Evolutionary conservation across 1,140 invertebrate genomes (phyloP), one percentile per base, ranked within the genome.

Genomic region (Acromyrmex charruanus): DNA sequence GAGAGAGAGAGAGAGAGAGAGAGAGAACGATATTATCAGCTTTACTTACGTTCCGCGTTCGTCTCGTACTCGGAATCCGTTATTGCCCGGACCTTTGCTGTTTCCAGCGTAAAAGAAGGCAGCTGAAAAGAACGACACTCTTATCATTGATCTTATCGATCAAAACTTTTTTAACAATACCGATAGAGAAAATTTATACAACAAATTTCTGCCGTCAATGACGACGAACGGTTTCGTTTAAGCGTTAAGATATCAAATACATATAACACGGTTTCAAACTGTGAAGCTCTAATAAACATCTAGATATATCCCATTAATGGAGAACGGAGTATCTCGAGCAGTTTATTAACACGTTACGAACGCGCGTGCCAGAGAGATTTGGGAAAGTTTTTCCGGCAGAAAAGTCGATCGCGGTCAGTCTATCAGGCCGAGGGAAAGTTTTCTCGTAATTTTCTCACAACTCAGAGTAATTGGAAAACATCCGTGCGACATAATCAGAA

Each of bases 21-120:
- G 28, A 31, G 0, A 31, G 3, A 9, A 9, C 1, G 0, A 31
- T 21, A 35, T 31, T 71, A 59, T 74, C 12, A 16, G 51, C 74
- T 85, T 65, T 87, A 96, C 96, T 96, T 92, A 96, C 95, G 94
- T 94, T 92, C 97, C 97, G 77, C 96, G 97, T 94, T 99, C 98
- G 94, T 98, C 98, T 10, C 97, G 96, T 77, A 99, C 95, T 71
- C 97, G 96, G 88, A 97, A 96, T 18, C 98, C 98, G 49, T 97
- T 97, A 49, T 95, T 95, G 66, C 96, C 96, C 0, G 97, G 96
- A 31, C 95, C 93, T 91, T 97, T 96, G 2, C 96, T 96, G 74
- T 96, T 97, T 61, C 98, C 98, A 77, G 97, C 98, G 95, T 98
- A 99, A 95, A 98, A 98, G 93, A 97, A 98, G 5, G 98, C 98